Conservation (phyloP, 1,140 invertebrate species). For the Drosophila simulans region DNA sequence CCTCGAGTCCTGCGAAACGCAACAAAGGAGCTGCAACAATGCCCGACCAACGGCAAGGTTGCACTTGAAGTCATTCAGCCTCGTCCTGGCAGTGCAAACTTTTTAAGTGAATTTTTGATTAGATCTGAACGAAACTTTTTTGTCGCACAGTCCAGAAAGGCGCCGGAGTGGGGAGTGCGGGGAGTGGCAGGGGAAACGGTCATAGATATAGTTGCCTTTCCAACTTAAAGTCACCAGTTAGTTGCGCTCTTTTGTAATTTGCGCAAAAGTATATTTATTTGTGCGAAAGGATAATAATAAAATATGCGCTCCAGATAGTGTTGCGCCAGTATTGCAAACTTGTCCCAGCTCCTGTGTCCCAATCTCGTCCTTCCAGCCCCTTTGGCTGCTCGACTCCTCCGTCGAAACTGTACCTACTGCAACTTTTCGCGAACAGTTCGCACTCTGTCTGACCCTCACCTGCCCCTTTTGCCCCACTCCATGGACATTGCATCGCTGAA, state of each 20-base stretch:
- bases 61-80: conserved; percentile 66
- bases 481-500: conserved; percentile 30
- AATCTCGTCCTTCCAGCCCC: neutral
- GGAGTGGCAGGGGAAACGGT: conserved; percentile 1
- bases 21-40: conserved; percentile 66
- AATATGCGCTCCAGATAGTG: conserved; percentile 75
- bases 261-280: conserved; percentile 78
- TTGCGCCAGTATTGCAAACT: conserved; percentile 50
- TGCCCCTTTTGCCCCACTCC: neutral
- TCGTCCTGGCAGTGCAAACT: conserved; percentile 68
- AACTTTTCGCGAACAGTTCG: conserved; percentile 69
- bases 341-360: conserved; percentile 26
- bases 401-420: conserved; percentile 63
- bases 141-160: conserved; percentile 56
- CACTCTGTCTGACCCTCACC: conserved; percentile 22
- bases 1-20: conserved; percentile 16
- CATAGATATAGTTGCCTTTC: conserved; percentile 46
- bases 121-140: conserved; percentile 80
- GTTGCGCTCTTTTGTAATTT: conserved; percentile 78
- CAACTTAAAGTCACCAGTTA: conserved; percentile 74
- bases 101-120: conserved; percentile 83
- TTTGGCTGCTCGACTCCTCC: conserved; percentile 5
- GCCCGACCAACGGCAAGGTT: conserved; percentile 26
- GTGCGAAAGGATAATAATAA: conserved; percentile 79
- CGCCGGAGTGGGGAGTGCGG: neutral